Percentiles rank a stretch among this genome's conserved stretches.
phyloP scores from a whole-genome alignment of 2,888 invertebrate genomes.

The Encarsia formosa region DNA sequence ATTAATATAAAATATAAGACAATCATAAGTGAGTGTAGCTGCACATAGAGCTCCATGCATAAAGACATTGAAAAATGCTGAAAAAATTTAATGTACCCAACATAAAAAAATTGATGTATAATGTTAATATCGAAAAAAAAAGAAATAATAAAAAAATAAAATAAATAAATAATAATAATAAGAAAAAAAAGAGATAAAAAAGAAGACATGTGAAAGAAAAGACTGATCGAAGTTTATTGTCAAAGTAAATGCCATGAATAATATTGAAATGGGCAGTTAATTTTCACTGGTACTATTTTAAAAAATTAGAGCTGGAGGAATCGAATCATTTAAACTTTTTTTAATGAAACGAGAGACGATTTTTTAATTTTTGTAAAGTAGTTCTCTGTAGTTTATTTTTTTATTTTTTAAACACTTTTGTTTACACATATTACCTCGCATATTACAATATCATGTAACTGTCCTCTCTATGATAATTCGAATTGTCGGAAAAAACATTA shows the following conservation, averaged over 20 bases:
- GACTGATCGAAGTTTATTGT: conserved; percentile 23
- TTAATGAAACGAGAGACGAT: too few species aligned
- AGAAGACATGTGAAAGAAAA: conserved; percentile 11
- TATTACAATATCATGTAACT: too few species aligned
- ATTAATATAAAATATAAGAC: conserved; percentile 39
- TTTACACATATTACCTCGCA: too few species aligned
- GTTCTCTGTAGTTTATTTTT: too few species aligned
- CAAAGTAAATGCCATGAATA: not conserved
- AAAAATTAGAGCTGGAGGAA: too few species aligned
- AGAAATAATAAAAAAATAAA: conserved; percentile 3
- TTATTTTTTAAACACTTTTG: too few species aligned
- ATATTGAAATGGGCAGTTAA: too few species aligned
- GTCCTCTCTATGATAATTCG: too few species aligned
- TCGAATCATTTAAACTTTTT: too few species aligned
- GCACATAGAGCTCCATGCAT: conserved; percentile 52
- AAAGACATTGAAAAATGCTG: conserved; percentile 49
- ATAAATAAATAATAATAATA: conserved; percentile 7
- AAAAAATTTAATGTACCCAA: conserved; percentile 37
- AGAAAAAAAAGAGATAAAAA: conserved; percentile 7
- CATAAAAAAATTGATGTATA: conserved; percentile 32
- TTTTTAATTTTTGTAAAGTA: too few species aligned
- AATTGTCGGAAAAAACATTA: too few species aligned
- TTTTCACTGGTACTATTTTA: too few species aligned
- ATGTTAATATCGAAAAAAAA: conserved; percentile 20
- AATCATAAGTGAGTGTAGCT: conserved; percentile 49